These are phyloP conservation scores for Rhynchophorus ferrugineus DNA, from an alignment of 1,140 invertebrate genomes.

Conservation along the genomic window DNA sequence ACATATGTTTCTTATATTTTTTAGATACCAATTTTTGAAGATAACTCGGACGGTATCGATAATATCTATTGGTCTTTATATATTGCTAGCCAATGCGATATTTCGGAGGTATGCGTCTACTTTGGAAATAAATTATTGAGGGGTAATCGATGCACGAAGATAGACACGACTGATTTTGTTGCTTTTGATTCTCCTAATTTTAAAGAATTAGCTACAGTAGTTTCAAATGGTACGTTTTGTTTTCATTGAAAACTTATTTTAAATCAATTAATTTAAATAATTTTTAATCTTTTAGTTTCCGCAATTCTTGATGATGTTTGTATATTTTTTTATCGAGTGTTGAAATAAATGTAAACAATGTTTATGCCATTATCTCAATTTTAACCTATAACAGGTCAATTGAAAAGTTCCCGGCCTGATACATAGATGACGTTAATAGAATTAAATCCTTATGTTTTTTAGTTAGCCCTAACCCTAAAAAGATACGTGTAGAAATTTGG, in stretches of 20 bases:
- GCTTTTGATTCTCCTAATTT: constrained; percentile 5
- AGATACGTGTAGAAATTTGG: too few species aligned
- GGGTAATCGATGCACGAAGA: neutral
- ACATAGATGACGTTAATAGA: too few species aligned
- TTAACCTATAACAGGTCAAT: too few species aligned
- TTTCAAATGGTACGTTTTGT: neutral
- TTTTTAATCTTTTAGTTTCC: neutral
- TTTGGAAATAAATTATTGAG: neutral
- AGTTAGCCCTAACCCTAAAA: too few species aligned
- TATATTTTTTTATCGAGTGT: too few species aligned
- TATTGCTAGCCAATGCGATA: neutral
- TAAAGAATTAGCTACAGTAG: neutral
- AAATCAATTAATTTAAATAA: neutral
- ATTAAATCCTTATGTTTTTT: too few species aligned
- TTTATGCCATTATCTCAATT: too few species aligned
- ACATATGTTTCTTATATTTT: neutral
- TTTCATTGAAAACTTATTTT: too few species aligned
- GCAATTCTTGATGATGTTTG: too few species aligned
- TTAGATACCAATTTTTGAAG: constrained; percentile 1
- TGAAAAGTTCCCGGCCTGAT: too few species aligned
- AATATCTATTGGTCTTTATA: neutral
- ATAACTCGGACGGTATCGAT: neutral
- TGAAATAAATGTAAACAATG: too few species aligned
- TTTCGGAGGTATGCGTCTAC: neutral
- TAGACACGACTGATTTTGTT: neutral